Conservation (phyloP, 2,888 invertebrate species). For the Diploptera punctata region DNA sequence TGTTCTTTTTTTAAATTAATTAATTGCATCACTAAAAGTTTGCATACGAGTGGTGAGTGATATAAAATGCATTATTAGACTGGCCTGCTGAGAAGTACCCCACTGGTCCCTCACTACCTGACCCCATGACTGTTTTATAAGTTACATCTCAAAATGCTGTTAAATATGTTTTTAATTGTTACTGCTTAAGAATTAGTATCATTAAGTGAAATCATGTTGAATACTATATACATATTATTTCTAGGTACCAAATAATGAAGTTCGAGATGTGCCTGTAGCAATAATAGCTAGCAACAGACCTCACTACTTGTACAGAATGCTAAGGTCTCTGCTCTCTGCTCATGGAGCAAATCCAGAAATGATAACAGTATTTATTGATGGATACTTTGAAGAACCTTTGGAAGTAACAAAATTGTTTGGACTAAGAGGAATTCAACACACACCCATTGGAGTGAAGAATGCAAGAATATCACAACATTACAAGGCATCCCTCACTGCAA, state of each 20-base stretch:
- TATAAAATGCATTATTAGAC: too few relatives aligned
- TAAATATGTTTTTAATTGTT: too few relatives aligned
- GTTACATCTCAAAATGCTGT: too few relatives aligned
- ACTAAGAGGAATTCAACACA: constrained; percentile 60
- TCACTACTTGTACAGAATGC: constrained; percentile 63
- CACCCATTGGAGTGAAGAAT: constrained; percentile 60
- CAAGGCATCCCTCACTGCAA: constrained; percentile 64
- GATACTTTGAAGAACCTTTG: constrained; percentile 64
- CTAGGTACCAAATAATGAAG: constrained; percentile 56
- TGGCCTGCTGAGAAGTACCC: too few relatives aligned
- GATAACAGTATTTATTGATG: constrained; percentile 66
- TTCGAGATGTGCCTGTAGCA: constrained; percentile 60
- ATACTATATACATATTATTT: too few relatives aligned
- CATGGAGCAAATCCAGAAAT: constrained; percentile 60
- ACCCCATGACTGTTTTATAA: too few relatives aligned
- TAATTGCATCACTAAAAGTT: too few relatives aligned
- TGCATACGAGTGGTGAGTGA: too few relatives aligned
- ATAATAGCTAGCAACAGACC: constrained; percentile 66
- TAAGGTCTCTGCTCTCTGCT: constrained; percentile 59
- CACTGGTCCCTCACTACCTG: too few relatives aligned
- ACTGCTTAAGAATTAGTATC: too few relatives aligned
- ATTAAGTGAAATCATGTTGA: too few relatives aligned
- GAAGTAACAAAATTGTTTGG: constrained; percentile 63
- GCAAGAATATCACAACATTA: constrained; percentile 66
- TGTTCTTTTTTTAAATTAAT: too few relatives aligned